Evolutionary conservation across 2,797 vertebrate species (phyloP), one percentile per base, ranked within the genome.

Genomic region (Neosilurus mollespiculum): DNA sequence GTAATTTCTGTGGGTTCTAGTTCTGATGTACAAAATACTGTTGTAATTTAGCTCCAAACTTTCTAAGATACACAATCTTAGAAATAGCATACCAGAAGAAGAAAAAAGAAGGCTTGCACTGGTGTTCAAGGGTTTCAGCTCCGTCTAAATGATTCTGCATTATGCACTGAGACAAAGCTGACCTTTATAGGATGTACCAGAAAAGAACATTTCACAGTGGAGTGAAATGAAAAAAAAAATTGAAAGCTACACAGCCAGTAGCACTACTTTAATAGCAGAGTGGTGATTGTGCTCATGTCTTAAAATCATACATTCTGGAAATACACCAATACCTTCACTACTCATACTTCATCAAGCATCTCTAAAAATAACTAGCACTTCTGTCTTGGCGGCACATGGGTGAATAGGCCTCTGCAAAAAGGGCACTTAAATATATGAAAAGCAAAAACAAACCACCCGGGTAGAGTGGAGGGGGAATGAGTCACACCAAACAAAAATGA

Each of bases 401-500:
- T 88, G 84, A 91, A 87, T 62, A 72, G 78, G 73, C 59, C 86
- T 85, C 77, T 78, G 87, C 89, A 54, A 78, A 88, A 89, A 89
- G 37, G 37, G 84, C 86, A 88, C 76, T 81, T 81, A 80, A 82
- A 84, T 82, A 82, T 65, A 87, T 75, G 53, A 53, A 76, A 84
- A 75, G 58, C 75, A 86, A 84, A 85, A 80, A 82, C 54, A 80
- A 88, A 84, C 70, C 86, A 59, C 77, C 89, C 87, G 86, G 86
- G 70, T 53, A 84, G 86, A 85, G 88, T 80, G 78, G 85, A 9
- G 70, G 78, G 24, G 18, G 80, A 58, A n/a, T 53, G 67, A 90
- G 90, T 87, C 87, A 90, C 83, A 86, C 51, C 30, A 49, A 81
- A 84, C 80, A 56, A 49, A 90, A 91, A 90, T 90, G 90, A 72